Percentiles rank a stretch among this genome's conserved stretches.
Evolutionary conservation across 1,140 invertebrate species (phyloP).

Genomic region (Macrotrachela quadricornifera): DNA sequence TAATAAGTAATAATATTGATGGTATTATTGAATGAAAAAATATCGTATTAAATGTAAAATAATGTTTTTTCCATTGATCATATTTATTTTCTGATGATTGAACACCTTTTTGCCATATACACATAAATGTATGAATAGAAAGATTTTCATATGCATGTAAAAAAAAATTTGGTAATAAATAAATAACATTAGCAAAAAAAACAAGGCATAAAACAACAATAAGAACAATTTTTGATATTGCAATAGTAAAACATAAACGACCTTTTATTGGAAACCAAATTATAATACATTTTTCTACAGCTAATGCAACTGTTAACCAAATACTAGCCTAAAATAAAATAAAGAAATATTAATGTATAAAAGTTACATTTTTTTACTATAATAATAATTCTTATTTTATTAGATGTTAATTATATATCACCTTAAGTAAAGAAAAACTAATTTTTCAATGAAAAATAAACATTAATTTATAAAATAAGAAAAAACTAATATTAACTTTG

Average conservation of each 20-base stretch:
- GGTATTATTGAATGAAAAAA: constrained; percentile 3
- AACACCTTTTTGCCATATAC: not conserved
- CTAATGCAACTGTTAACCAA: constrained; percentile 4
- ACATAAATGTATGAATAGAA: constrained; percentile 1
- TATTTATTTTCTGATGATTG: not conserved
- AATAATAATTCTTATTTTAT: no score
- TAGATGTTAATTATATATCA: no score
- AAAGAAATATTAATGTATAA: no score
- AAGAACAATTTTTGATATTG: not conserved
- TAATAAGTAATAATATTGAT: constrained; percentile 1
- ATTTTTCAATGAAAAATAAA: no score
- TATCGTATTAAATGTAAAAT: constrained; percentile 4
- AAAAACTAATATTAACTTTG: no score
- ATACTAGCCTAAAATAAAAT: not conserved
- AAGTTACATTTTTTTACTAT: no score
- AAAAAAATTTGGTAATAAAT: constrained; percentile 1
- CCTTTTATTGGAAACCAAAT: constrained; percentile 5
- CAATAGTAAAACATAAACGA: not conserved
- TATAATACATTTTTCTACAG: constrained; percentile 5
- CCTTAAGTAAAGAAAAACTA: no score
- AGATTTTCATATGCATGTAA: not conserved
- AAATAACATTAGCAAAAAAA: not conserved
- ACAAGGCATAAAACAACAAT: not conserved
- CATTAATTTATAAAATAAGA: no score
- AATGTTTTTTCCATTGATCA: not conserved